Percentiles rank a stretch among this genome's conserved stretches.
Conservation (phyloP, 2,113 vertebrate genomes). For the Mobula birostris region DNA sequence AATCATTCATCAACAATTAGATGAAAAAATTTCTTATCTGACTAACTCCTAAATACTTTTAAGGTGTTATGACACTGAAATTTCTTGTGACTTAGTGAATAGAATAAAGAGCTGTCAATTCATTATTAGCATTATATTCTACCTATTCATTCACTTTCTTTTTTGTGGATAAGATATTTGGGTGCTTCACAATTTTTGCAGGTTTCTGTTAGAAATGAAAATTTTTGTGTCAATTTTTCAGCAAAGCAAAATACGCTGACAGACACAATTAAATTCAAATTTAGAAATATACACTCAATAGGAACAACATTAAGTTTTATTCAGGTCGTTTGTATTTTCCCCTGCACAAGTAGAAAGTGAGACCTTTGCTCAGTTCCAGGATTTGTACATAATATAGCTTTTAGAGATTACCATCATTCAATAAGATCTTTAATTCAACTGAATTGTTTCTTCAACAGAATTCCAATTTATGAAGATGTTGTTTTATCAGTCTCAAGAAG, state of each 20-base stretch:
- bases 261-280: neutral
- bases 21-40: too few relatives aligned
- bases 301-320: too few relatives aligned
- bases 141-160: neutral
- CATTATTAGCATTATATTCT: neutral
- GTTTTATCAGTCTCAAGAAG: neutral
- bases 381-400: neutral
- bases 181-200: neutral
- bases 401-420: neutral
- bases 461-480: neutral
- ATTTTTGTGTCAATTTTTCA: neutral
- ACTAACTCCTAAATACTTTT: neutral
- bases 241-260: neutral
- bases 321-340: too few relatives aligned
- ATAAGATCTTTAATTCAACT: neutral
- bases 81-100: neutral
- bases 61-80: neutral
- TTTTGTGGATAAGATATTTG: neutral
- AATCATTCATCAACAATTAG: too few relatives aligned
- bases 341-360: neutral
- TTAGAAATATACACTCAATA: neutral
- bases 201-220: neutral
- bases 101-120: neutral
- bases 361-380: neutral
- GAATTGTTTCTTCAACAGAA: neutral